phyloP scores from a whole-genome alignment of 2,113 vertebrate species.

The Erythrocebus patas region DNA sequence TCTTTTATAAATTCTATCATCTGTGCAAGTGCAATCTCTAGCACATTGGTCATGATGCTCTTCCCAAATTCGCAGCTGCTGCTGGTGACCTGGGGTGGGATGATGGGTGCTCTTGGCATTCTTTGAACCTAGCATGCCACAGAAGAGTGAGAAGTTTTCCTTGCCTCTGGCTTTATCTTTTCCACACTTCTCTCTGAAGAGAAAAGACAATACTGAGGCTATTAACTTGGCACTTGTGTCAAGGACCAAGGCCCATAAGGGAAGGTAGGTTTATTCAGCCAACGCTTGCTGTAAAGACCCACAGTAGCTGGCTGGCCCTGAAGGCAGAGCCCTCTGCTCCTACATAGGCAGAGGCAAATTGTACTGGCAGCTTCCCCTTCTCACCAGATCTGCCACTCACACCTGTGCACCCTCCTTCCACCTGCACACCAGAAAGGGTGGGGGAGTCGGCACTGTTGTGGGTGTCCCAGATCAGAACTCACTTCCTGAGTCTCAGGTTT shows the following conservation, averaged over 20 bases:
- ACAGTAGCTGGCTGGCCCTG: slow-evolving; percentile 63
- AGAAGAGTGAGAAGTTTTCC: not conserved
- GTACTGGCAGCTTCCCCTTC: not conserved
- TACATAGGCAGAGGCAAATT: not conserved
- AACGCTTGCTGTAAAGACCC: slow-evolving; percentile 2
- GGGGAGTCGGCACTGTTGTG: too few species aligned
- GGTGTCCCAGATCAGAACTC: not conserved
- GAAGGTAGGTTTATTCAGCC: not conserved
- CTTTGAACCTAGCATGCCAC: not conserved
- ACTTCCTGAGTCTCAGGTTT: not conserved
- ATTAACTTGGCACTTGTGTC: not conserved
- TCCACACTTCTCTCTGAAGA: not conserved
- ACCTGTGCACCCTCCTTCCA: not conserved
- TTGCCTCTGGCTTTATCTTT: not conserved
- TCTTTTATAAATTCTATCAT: not conserved
- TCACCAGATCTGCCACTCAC: not conserved
- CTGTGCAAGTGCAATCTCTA: fast-evolving
- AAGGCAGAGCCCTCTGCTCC: not conserved
- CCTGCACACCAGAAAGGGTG: not conserved
- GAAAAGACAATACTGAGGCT: not conserved
- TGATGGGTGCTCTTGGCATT: not conserved
- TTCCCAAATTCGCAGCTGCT: not conserved
- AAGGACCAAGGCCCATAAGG: not conserved
- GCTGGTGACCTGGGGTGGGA: not conserved
- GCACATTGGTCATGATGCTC: too few species aligned